Evolutionary conservation across 2,888 invertebrate genomes (phyloP).

Genomic region (Shargacucullia verbasci): DNA sequence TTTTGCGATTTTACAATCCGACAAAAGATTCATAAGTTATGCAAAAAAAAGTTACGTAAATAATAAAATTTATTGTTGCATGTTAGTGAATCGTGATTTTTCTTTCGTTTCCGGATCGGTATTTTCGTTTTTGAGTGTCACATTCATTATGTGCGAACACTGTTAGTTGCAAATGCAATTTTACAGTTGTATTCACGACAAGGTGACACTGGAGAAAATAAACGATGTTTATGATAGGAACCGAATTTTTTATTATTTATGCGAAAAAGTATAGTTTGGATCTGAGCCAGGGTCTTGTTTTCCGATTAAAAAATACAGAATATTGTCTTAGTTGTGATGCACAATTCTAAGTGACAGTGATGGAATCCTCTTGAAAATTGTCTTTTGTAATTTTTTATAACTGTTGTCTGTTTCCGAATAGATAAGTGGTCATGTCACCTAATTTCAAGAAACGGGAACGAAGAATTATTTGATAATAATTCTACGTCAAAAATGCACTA

Average conservation of each 20-base stretch:
- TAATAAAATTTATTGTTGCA: conserved; percentile 14
- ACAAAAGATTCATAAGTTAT: conserved; percentile 22
- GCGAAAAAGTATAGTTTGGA: conserved; percentile 35
- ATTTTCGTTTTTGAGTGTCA: conserved; percentile 21
- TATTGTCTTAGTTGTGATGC: conserved; percentile 7
- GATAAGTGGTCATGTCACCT: background rate
- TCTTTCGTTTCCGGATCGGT: conserved; percentile 7
- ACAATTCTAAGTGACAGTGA: conserved; percentile 21
- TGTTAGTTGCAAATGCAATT: conserved; percentile 32
- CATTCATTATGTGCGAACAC: conserved; percentile 24
- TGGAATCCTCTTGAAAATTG: background rate
- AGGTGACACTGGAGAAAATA: conserved; percentile 30
- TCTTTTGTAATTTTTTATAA: background rate
- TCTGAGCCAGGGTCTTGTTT: conserved; percentile 33
- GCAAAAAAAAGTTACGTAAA: conserved; percentile 8
- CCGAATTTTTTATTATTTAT: conserved; percentile 25
- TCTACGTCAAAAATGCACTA: conserved; percentile 21
- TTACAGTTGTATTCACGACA: conserved; percentile 14
- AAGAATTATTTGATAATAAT: conserved; percentile 16
- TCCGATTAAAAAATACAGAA: conserved; percentile 6
- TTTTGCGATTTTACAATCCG: conserved; percentile 11
- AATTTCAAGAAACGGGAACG: background rate
- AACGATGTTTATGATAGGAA: conserved; percentile 29
- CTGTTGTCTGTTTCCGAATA: background rate
- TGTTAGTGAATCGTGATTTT: conserved; percentile 4